These are phyloP conservation scores for Dryomyza anilis DNA, from an alignment of 2,888 invertebrate genomes.

Conservation along the genomic window DNA sequence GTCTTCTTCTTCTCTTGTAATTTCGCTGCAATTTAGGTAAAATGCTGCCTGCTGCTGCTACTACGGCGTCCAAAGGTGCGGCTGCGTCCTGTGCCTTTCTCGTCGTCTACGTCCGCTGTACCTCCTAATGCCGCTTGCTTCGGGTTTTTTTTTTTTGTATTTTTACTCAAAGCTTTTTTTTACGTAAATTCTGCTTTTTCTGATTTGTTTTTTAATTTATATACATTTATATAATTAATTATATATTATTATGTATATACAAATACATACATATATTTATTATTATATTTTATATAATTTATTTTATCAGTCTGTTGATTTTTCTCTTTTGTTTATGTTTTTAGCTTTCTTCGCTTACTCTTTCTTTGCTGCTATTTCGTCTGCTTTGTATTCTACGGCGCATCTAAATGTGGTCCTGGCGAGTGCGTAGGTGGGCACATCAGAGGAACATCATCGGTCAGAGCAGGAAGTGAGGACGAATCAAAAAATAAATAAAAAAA, in stretches of 20 bases:
- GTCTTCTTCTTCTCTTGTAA: slow-evolving; percentile 26
- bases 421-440: slow-evolving; percentile 3
- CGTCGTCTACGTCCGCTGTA: slow-evolving; percentile 20
- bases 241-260: slow-evolving; percentile 44
- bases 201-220: slow-evolving; percentile 48
- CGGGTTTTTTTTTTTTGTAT: slow-evolving; percentile 30
- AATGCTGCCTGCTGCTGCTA: slow-evolving; percentile 29
- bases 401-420: slow-evolving; percentile 40
- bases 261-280: slow-evolving; percentile 47
- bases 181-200: slow-evolving; percentile 33
- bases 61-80: slow-evolving; percentile 21
- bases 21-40: slow-evolving; percentile 37
- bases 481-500: slow-evolving; percentile 24
- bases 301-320: slow-evolving; percentile 61
- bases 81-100: slow-evolving; percentile 16
- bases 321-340: slow-evolving; percentile 48
- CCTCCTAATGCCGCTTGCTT: slow-evolving; percentile 15
- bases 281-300: slow-evolving; percentile 46
- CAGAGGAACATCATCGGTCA: slow-evolving; percentile 8
- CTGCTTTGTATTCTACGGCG: slow-evolving; percentile 32
- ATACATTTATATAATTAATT: slow-evolving; percentile 40
- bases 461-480: slow-evolving; percentile 8
- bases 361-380: slow-evolving; percentile 34
- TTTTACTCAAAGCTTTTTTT: slow-evolving; percentile 32
- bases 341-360: slow-evolving; percentile 48